phyloP scores from a whole-genome alignment of 2,888 invertebrate species.

The Sycophila texana region DNA sequence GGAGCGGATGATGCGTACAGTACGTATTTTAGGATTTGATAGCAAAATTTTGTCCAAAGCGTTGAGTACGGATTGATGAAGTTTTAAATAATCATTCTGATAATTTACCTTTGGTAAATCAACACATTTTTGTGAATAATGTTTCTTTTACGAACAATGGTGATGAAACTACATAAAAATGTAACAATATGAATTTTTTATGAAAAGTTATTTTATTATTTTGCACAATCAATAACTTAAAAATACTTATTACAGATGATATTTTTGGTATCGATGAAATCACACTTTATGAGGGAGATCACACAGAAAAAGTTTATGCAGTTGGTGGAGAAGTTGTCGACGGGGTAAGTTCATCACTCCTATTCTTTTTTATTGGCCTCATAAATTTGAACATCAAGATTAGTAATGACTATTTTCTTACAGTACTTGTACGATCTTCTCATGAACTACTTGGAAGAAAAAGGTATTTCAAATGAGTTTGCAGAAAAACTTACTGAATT shows the following conservation, averaged over 20 bases:
- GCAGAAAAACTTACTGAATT: constrained; percentile 91
- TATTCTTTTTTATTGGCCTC: constrained; percentile 28
- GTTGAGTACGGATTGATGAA: constrained; percentile 66
- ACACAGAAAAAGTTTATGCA: constrained; percentile 90
- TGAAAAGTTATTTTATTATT: constrained; percentile 69
- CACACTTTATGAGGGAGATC: constrained; percentile 90
- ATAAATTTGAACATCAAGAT: constrained; percentile 25
- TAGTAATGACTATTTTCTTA: constrained; percentile 66
- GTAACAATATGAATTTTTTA: constrained; percentile 18
- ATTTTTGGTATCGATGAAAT: constrained; percentile 96
- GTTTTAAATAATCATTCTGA: constrained; percentile 58
- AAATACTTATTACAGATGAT: constrained; percentile 82
- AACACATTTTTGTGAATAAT: constrained; percentile 58
- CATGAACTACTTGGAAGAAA: constrained; percentile 96
- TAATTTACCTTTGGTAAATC: constrained; percentile 67
- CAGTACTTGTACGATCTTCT: constrained; percentile 95
- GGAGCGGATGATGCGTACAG: constrained; percentile 85
- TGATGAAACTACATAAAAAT: constrained; percentile 35
- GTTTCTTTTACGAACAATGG: constrained; percentile 30
- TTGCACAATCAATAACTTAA: constrained; percentile 68
- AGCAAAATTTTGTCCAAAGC: constrained; percentile 59
- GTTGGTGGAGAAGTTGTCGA: constrained; percentile 97
- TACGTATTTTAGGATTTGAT: constrained; percentile 69
- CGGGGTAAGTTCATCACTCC: constrained; percentile 82
- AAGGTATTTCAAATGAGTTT: constrained; percentile 95